Evolutionary conservation across 2,113 vertebrate species (phyloP).

Genomic region (Lanius ludovicianus): DNA sequence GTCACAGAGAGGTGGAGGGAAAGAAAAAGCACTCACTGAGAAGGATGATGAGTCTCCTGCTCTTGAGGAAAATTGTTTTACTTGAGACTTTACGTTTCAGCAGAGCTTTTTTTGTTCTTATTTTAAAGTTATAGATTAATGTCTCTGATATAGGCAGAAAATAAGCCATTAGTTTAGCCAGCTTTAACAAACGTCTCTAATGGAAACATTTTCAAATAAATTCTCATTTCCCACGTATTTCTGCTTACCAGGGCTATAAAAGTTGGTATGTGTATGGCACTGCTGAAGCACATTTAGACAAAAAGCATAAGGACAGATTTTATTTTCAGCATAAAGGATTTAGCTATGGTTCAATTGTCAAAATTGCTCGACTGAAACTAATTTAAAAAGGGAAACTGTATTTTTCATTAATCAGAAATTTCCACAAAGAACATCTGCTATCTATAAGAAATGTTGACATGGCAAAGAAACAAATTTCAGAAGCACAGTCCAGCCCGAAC

Average conservation of each 20-base stretch:
- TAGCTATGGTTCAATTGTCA: conserved; percentile 8
- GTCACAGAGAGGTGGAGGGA: neutral
- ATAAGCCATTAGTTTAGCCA: conserved; percentile 9
- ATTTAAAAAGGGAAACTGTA: conserved; percentile 27
- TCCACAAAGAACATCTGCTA: conserved; percentile 50
- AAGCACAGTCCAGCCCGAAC: neutral
- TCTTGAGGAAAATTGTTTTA: conserved; percentile 32
- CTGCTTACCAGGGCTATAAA: conserved; percentile 22
- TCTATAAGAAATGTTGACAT: conserved; percentile 23
- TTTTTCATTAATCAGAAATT: conserved; percentile 52
- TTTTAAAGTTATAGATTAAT: conserved; percentile 46
- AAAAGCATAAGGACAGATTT: conserved; percentile 22
- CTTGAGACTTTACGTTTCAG: neutral
- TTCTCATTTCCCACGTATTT: conserved; percentile 16
- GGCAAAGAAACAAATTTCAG: conserved; percentile 6
- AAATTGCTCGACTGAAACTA: neutral
- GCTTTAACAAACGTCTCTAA: neutral
- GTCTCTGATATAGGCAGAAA: conserved; percentile 32
- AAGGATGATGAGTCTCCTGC: neutral
- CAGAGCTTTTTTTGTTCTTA: conserved; percentile 31
- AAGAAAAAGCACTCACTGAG: neutral
- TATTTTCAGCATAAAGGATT: conserved; percentile 41
- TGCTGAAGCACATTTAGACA: neutral
- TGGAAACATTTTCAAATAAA: conserved; percentile 11
- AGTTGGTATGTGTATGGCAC: conserved; percentile 8